Evolutionary conservation across 2,888 invertebrate genomes (phyloP).

Genomic region (Drosophila mimetica): DNA sequence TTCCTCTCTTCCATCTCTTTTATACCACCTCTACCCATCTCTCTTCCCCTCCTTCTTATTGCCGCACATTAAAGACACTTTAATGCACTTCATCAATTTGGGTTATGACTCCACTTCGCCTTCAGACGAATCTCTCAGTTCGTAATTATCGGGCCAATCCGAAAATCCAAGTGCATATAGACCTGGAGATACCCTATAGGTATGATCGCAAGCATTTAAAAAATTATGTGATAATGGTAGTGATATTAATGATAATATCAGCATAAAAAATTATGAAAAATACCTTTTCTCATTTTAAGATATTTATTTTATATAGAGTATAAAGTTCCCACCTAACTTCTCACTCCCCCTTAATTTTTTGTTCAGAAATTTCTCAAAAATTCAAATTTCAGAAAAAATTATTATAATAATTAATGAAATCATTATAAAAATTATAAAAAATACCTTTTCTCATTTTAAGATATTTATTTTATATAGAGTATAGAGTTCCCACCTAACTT

Average conservation of each 20-base stretch:
- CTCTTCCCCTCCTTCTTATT: slow-evolving; percentile 17
- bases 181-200: slow-evolving; percentile 7
- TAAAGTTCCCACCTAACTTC: slow-evolving; percentile 35
- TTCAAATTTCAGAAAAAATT: too few species aligned
- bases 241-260: background rate
- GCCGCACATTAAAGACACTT: slow-evolving; percentile 80
- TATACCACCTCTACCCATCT: background rate
- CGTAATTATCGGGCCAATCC: slow-evolving; percentile 28
- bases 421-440: too few species aligned
- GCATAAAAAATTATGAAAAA: too few species aligned
- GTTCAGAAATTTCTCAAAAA: slow-evolving; percentile 73
- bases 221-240: background rate
- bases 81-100: slow-evolving; percentile 73
- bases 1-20: background rate
- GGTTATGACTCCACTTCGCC: slow-evolving; percentile 62
- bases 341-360: slow-evolving; percentile 30
- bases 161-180: background rate
- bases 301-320: background rate
- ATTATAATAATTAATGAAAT: slow-evolving; percentile 73
- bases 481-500: slow-evolving; percentile 32
- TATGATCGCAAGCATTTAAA: too few species aligned
- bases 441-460: too few species aligned
- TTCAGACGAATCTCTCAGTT: slow-evolving; percentile 27
- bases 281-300: too few species aligned
- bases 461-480: background rate